Conservation (phyloP, 2,888 invertebrate species). For the Drosophila austrosaltans region DNA sequence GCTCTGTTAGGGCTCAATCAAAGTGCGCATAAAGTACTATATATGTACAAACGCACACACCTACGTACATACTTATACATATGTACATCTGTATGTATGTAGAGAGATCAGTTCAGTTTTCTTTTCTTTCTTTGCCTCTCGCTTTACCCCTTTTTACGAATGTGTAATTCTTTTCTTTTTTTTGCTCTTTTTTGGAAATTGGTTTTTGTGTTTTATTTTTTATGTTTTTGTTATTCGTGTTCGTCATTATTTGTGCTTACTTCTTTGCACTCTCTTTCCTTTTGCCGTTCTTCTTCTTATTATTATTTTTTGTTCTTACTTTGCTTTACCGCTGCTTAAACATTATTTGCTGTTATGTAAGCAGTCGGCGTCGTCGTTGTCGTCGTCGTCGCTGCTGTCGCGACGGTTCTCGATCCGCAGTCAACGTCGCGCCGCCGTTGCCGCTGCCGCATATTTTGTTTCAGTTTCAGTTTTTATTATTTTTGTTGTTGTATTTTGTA, state of each 20-base stretch:
- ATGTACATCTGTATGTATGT: conserved; percentile 11
- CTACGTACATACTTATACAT: neutral
- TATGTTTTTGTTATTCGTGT: conserved; percentile 55
- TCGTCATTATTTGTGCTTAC: conserved; percentile 66
- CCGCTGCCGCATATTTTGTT: conserved; percentile 72
- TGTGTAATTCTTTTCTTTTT: conserved; percentile 47
- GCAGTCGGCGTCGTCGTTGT: conserved; percentile 40
- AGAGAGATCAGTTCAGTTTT: conserved; percentile 43
- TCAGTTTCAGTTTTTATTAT: conserved; percentile 58
- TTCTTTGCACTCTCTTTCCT: conserved; percentile 34
- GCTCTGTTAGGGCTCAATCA: conserved; percentile 39
- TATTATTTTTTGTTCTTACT: conserved; percentile 34
- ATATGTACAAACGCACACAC: neutral
- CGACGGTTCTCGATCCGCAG: conserved; percentile 38
- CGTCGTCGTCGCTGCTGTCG: conserved; percentile 19
- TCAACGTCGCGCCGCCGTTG: conserved; percentile 17
- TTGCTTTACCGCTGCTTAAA: conserved; percentile 74
- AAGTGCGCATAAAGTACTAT: conserved; percentile 41
- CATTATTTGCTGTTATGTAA: conserved; percentile 79
- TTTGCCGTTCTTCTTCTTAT: conserved; percentile 7
- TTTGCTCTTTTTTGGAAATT: conserved; percentile 30
- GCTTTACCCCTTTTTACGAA: conserved; percentile 43
- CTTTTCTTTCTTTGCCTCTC: conserved; percentile 30
- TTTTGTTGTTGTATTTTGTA: conserved; percentile 36
- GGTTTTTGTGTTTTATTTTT: conserved; percentile 21